Base-by-base conservation (phyloP, 2,113 vertebrate genomes). In the Rhinichthys klamathensis region DNA sequence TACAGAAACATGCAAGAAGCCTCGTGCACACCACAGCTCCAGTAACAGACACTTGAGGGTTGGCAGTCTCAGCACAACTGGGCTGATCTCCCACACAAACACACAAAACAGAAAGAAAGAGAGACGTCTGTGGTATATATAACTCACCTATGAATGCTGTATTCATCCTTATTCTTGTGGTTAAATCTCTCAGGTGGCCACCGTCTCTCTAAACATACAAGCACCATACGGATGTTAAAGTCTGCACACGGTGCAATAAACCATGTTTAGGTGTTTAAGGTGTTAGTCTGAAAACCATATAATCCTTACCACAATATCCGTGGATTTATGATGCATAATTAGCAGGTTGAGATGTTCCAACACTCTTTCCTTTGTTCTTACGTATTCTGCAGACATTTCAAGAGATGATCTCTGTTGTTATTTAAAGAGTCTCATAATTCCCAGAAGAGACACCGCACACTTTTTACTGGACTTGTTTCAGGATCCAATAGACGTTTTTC, bases 1-100 rank as follows among this genome's bases (percentile, higher is more conserved):
- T 80, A 44, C n/a, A 80, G 41, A 69, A 81, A 81, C 61, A 69
- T 67, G 27, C 63, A 35, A 69, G 63, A 81, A 81, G 27, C 30
- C 80, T 32, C 18, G 9, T 6, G 6, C 18, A 81, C 46, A 81
- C 80, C 80, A 81, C 63, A 81, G 27, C 44, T 16, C 63, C 61
- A 49, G 80, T 69, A 51, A 69, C 18, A 81, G 79, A 81, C 61
- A 81, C 80, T 81, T 69, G 44, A 69, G 80, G 63, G 80, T 49
- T 81, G 80, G 80, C 80, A 81, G 46, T 69, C 80, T 69, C 44
- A n/a, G 16, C 61, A 23, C 18, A 23, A 67, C 80, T 51, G 15
- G 61, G 79, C 61, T 32, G 61, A 35, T 67, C 44, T 81, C 79
- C 79, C 41, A 81, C 11, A 32, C 25, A 81, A 81, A 81, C 79